These are phyloP conservation scores for Masnerella sp. DNA, from an alignment of 2,888 invertebrate species.

Conservation along the genomic window DNA sequence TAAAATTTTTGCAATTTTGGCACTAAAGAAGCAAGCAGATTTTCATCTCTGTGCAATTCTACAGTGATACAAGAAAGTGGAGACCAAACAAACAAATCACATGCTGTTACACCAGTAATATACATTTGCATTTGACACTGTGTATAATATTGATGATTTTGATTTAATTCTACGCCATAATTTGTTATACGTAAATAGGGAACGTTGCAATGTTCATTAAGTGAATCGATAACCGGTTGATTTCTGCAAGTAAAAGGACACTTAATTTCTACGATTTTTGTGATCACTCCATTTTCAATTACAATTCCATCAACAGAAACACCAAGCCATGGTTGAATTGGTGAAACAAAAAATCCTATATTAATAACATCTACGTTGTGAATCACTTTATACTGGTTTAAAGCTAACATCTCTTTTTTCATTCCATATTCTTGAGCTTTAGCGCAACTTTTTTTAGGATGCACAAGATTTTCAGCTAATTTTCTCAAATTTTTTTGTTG, in stretches of 20 bases:
- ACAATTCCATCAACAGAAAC: slow-evolving; percentile 55
- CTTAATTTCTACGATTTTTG: slow-evolving; percentile 59
- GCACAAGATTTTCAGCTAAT: slow-evolving; percentile 26
- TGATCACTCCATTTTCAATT: slow-evolving; percentile 41
- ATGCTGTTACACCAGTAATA: slow-evolving; percentile 24
- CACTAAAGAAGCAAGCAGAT: not conserved
- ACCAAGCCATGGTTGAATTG: slow-evolving; percentile 54
- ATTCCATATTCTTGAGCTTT: slow-evolving; percentile 38
- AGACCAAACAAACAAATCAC: slow-evolving; percentile 43
- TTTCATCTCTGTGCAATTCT: slow-evolving; percentile 9
- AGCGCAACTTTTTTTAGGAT: slow-evolving; percentile 1
- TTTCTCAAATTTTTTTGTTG: slow-evolving; percentile 7
- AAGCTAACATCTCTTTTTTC: slow-evolving; percentile 42
- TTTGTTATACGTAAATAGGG: not conserved
- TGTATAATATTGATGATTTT: slow-evolving; percentile 32
- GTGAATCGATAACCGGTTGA: not conserved
- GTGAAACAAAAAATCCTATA: slow-evolving; percentile 48
- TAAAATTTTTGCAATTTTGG: slow-evolving; percentile 10
- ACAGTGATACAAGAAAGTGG: slow-evolving; percentile 7
- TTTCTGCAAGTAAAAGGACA: slow-evolving; percentile 51
- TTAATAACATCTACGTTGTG: slow-evolving; percentile 23
- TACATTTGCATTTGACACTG: slow-evolving; percentile 40
- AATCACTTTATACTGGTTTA: slow-evolving; percentile 18
- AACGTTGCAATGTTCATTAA: slow-evolving; percentile 9
- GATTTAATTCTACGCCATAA: slow-evolving; percentile 7